Evolutionary conservation across 2,888 invertebrate species (phyloP), one percentile per base, ranked within the genome.

Genomic region (Rhingia rostrata): DNA sequence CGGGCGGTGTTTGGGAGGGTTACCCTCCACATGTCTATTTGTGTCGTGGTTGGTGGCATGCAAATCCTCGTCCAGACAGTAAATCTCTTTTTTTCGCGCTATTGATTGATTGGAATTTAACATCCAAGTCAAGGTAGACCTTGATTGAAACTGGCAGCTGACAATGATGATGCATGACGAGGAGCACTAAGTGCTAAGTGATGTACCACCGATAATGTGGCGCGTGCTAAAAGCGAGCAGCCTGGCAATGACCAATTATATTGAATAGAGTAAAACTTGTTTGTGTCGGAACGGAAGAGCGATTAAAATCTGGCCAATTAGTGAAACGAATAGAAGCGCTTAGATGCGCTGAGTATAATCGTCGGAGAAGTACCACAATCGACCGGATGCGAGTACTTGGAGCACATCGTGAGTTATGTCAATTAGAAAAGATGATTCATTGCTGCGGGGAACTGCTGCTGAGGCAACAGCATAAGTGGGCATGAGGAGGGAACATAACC

Each of bases 61-160:
- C 43, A 43, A 33, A 45, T 9, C 14, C 14, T 30, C 43, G 45
- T 54, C 22, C 61, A 69, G 53, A 67, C 56, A 43, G 54, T 64
- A 64, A 56, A 75, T 69, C 69, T 81, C 69, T 45, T 41, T 47
- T 60, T 37, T 63, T 64, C 45, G 58, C 22, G 22, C 22, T 70
- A 70, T 75, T 81, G 81, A 81, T 81, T 75, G 75, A 81, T 81
- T 70, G 81, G 54, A 69, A 80, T 74, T 58, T 35, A 67, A 61
- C 39, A 67, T 54, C 51, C 30, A 45, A 60, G 58, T 58, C 6
- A 41, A 81, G 56, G 73, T 63, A 49, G 41, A 49, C 60, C 69
- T 75, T 69, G 74, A 81, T 75, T 81, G 63, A 73, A 80, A 80
- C 33, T 80, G 67, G 54, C 66, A 67, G 54, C 53, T 54, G 60